These are phyloP conservation scores for Caenorhabditis macrosperma DNA, from an alignment of 2,888 invertebrate genomes.

Conservation along the genomic window DNA sequence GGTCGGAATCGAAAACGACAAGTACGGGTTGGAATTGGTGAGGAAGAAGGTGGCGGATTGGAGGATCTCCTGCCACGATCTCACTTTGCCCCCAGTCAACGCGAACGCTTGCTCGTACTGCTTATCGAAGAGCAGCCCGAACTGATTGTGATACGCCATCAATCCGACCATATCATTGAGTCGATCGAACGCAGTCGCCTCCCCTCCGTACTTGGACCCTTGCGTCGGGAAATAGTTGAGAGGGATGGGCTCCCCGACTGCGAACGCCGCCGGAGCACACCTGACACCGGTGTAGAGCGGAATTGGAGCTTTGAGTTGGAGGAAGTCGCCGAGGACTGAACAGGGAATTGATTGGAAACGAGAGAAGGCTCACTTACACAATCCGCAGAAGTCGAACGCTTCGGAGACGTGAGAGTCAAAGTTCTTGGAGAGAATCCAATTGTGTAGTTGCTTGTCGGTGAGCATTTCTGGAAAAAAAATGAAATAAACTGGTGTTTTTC, in stretches of 20 bases:
- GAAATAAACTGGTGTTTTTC: no score
- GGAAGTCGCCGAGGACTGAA: slow-evolving; percentile 46
- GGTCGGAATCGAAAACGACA: slow-evolving; percentile 28
- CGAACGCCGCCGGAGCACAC: slow-evolving; percentile 30
- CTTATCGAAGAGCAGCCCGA: slow-evolving; percentile 43
- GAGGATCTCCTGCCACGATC: slow-evolving; percentile 40
- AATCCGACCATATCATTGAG: slow-evolving; percentile 29
- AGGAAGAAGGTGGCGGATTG: slow-evolving; percentile 37
- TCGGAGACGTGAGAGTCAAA: slow-evolving; percentile 53
- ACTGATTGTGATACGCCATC: slow-evolving; percentile 39
- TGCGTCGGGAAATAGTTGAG: slow-evolving; percentile 44
- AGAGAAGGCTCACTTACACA: slow-evolving; percentile 29
- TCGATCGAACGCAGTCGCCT: slow-evolving; percentile 15
- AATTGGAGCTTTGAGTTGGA: slow-evolving; percentile 29
- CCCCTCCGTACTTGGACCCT: slow-evolving; percentile 25
- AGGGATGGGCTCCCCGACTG: slow-evolving; percentile 46
- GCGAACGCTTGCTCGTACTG: slow-evolving; percentile 33
- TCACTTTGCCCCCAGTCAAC: slow-evolving; percentile 27
- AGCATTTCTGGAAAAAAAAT: slow-evolving; percentile 31
- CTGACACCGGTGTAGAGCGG: slow-evolving; percentile 39
- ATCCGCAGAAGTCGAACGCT: slow-evolving; percentile 55
- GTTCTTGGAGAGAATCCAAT: slow-evolving; percentile 27
- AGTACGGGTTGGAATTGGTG: slow-evolving; percentile 39
- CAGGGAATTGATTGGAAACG: background rate
- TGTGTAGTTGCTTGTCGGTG: slow-evolving; percentile 41